These are phyloP conservation scores for Actinia tenebrosa DNA, from an alignment of 64 coral and sea anemone genomes.

Conservation along the genomic window DNA sequence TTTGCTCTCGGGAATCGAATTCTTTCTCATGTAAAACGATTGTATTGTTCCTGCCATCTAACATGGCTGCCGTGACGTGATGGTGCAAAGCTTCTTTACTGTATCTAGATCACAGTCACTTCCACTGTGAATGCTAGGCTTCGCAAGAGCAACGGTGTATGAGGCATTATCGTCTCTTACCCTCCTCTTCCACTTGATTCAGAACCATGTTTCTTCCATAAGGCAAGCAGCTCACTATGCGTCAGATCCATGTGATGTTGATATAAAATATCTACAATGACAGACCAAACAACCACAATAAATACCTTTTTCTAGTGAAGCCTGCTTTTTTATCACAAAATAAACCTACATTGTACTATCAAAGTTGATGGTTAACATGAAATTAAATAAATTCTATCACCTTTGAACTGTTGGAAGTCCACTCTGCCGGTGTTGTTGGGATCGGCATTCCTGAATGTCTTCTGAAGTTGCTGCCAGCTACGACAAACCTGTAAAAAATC, in stretches of 20 bases:
- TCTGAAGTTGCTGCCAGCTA: conserved; percentile 80
- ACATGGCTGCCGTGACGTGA: too few species aligned
- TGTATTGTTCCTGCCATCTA: too few species aligned
- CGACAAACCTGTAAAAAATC: conserved; percentile 50
- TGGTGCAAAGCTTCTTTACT: too few species aligned
- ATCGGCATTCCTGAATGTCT: conserved; percentile 74
- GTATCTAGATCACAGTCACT: too few species aligned
- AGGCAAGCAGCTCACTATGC: conserved; percentile 52
- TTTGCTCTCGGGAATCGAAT: too few species aligned
- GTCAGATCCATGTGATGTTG: conserved; percentile 55
- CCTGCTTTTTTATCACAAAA: too few species aligned
- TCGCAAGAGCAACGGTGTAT: background rate
- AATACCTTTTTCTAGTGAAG: too few species aligned
- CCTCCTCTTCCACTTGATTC: conserved; percentile 44
- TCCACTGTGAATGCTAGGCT: too few species aligned
- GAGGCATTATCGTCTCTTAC: conserved; percentile 24
- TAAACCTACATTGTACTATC: too few species aligned
- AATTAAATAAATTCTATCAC: background rate
- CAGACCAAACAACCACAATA: background rate
- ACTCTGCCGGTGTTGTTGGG: conserved; percentile 49
- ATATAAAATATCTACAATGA: conserved; percentile 43
- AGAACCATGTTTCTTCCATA: conserved; percentile 76
- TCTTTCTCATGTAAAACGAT: too few species aligned
- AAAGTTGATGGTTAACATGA: too few species aligned
- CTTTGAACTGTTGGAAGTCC: conserved; percentile 58